These are phyloP conservation scores for Lithophane socia DNA, from an alignment of 2,888 invertebrate species.

Conservation along the genomic window DNA sequence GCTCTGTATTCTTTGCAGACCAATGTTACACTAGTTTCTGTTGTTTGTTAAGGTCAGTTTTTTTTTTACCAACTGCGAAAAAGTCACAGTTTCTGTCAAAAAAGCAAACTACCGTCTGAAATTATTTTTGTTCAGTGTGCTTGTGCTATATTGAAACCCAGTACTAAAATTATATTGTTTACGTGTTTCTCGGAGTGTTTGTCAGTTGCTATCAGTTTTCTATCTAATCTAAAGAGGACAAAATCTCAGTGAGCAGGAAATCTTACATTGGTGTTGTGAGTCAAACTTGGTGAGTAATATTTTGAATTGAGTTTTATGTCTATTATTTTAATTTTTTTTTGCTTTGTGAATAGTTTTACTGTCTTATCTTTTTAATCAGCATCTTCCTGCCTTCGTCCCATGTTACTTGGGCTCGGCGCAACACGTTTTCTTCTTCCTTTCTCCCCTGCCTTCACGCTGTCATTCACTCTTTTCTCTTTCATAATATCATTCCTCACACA, in stretches of 20 bases:
- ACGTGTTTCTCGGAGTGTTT: background rate
- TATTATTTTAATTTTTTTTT: background rate
- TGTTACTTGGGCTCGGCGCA: too few species aligned
- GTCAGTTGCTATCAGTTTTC: constrained; percentile 2
- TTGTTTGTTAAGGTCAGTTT: background rate
- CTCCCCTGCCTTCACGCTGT: too few species aligned
- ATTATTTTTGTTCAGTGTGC: background rate
- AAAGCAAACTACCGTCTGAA: too few species aligned
- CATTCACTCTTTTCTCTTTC: too few species aligned
- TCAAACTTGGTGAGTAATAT: constrained; percentile 24
- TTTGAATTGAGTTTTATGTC: background rate
- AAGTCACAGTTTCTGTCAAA: background rate
- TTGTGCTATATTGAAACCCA: background rate
- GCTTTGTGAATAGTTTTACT: background rate
- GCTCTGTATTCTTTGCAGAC: background rate
- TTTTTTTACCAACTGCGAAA: background rate
- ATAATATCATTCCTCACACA: too few species aligned
- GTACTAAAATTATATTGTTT: background rate
- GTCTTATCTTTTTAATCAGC: too few species aligned
- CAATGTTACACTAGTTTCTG: background rate
- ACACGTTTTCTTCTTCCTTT: too few species aligned
- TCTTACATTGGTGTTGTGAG: background rate
- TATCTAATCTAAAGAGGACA: constrained; percentile 18
- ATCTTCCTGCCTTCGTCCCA: too few species aligned
- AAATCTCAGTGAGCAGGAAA: background rate